Evolutionary conservation across 1,140 invertebrate genomes (phyloP), one percentile per base, ranked within the genome.

Genomic region (Ditylenchus dipsaci): DNA sequence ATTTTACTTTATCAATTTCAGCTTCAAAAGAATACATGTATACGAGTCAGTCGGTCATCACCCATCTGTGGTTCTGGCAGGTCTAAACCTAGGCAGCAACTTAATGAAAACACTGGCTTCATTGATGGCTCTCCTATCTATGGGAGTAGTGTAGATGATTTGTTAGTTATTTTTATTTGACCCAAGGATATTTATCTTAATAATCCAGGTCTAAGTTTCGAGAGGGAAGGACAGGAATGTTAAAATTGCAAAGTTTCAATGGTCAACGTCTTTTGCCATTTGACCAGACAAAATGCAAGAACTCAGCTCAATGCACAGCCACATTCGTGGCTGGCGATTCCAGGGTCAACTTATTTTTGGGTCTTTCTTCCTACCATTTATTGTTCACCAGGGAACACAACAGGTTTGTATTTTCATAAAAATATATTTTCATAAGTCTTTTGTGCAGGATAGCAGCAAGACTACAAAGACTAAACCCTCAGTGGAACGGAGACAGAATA

Each of bases 321-420:
- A 73, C 71, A 33, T 82, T 82, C 64, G 73, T 82, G 30, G 80
- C 80, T 23, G 80, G 80, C 26, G 80, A 82, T 65, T 73, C 65
- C 60, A 73, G 80, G 13, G 80, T 83, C 5, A 82, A 83, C 72
- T 53, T 82, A 21, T 82, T 82, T 62, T 63, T 82, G 8, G 80
- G 80, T 43, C 57, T 82, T 11, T 72, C 78, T 13, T 78, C 81
- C 7, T 83, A 72, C 53, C 80, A 82, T 47, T 61, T 82, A 13
- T 63, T 82, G 17, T 78, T 83, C 45, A 80, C 80, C n/a, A 63
- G 75, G 27, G 80, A 82, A 47, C 80, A 82, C 63, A 82, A 82
- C 60, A 69, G 79, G 63, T 79, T 15, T 13, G 58, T 42, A 15
- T 45, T n/a, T 13, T 23, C 26, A 17, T 43, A 53, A 17, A 53